phyloP scores from a whole-genome alignment of 1,140 invertebrate species.

The Bombus haemorrhoidalis region DNA sequence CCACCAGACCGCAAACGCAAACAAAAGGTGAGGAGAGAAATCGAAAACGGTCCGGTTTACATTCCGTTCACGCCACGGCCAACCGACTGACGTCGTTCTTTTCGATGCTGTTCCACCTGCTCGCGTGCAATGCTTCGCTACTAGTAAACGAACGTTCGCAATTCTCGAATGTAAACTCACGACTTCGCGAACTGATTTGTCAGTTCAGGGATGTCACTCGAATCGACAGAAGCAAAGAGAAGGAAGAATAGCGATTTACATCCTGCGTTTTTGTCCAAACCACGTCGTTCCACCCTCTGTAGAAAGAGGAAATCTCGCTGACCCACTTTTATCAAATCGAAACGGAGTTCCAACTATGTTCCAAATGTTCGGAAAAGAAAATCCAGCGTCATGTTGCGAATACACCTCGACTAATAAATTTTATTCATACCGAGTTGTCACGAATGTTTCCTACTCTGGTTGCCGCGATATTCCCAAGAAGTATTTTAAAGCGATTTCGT shows the following conservation, averaged over 20 bases:
- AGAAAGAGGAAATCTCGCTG: not conserved
- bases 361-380: not conserved
- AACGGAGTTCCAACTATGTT: not conserved
- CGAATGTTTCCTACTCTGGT: slow-evolving; percentile 16
- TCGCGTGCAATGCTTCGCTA: not conserved
- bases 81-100: slow-evolving; percentile 39
- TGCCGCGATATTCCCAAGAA: not conserved
- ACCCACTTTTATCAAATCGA: slow-evolving; percentile 32
- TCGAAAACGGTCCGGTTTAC: slow-evolving; percentile 55
- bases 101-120: slow-evolving; percentile 8
- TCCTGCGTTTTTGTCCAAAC: slow-evolving; percentile 20
- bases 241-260: slow-evolving; percentile 33
- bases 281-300: not conserved
- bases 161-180: slow-evolving; percentile 24
- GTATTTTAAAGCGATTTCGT: slow-evolving; percentile 8
- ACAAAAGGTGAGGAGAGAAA: not conserved
- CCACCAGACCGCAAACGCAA: not conserved
- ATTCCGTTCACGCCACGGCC: slow-evolving; percentile 60
- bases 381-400: not conserved
- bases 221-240: slow-evolving; percentile 1
- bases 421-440: slow-evolving; percentile 6
- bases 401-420: slow-evolving; percentile 32
- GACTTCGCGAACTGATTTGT: slow-evolving; percentile 13
- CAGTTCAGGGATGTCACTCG: slow-evolving; percentile 21
- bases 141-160: not conserved